These are phyloP conservation scores for Dendrolimus houi DNA, from an alignment of 2,888 invertebrate species.

Conservation along the genomic window DNA sequence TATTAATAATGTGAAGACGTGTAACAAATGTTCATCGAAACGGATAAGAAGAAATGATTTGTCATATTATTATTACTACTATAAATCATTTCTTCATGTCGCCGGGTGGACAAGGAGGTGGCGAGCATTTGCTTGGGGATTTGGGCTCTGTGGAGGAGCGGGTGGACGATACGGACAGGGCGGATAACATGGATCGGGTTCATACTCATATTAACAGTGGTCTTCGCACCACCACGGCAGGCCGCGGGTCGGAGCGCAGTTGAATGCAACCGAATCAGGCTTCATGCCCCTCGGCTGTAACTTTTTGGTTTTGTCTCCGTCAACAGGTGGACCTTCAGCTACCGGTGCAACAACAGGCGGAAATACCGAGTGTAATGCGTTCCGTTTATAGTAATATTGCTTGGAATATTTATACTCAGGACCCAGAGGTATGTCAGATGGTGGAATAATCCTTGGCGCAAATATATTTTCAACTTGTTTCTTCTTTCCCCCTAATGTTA, in stretches of 20 bases:
- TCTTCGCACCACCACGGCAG: conserved; percentile 59
- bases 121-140: too few relatives aligned
- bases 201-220: conserved; percentile 43
- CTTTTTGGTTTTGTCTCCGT: conserved; percentile 20
- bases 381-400: conserved; percentile 39
- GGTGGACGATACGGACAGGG: conserved; percentile 1
- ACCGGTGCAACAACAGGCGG: conserved; percentile 58
- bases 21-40: too few relatives aligned
- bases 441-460: conserved; percentile 45
- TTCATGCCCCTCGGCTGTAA: conserved; percentile 20
- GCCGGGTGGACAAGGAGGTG: too few relatives aligned
- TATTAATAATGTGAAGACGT: too few relatives aligned
- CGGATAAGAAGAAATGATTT: too few relatives aligned
- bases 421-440: conserved; percentile 46
- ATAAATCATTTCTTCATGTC: too few relatives aligned
- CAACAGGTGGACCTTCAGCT: conserved; percentile 33
- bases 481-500: too few relatives aligned
- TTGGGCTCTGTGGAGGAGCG: conserved; percentile 1
- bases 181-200: conserved; percentile 9
- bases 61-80: too few relatives aligned
- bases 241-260: conserved; percentile 46
- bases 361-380: conserved; percentile 35
- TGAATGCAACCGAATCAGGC: conserved; percentile 34
- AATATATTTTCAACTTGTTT: too few relatives aligned
- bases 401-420: conserved; percentile 43